Percentiles rank a stretch among this genome's conserved stretches.
These are phyloP conservation scores for Synaphobranchus kaupii DNA, from an alignment of 2,797 vertebrate genomes.

Conservation along the genomic window DNA sequence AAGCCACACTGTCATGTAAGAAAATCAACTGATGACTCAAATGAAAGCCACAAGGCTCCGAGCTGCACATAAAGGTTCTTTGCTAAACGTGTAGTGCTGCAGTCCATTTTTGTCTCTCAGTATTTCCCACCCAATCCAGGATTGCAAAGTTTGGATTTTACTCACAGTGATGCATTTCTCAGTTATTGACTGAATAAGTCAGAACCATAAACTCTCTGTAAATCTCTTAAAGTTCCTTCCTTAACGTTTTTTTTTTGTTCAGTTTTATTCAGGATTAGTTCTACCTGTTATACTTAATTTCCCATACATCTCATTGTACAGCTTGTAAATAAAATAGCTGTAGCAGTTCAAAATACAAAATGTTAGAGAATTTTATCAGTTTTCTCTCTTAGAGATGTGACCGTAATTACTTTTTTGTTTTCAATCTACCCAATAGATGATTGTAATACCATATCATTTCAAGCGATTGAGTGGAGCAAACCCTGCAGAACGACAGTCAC, in stretches of 20 bases:
- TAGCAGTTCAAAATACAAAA: background rate
- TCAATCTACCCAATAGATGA: background rate
- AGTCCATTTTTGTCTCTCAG: background rate
- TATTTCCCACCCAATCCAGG: background rate
- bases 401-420: background rate
- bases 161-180: background rate
- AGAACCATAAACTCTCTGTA: background rate
- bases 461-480: background rate
- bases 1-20: conserved; percentile 40
- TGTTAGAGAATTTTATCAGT: background rate
- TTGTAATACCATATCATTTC: background rate
- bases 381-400: background rate
- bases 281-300: background rate
- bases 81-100: background rate
- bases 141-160: background rate
- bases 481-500: background rate
- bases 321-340: background rate
- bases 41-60: background rate
- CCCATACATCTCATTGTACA: background rate
- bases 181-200: background rate
- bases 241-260: background rate
- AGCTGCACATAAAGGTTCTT: background rate
- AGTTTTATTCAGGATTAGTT: background rate
- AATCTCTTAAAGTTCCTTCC: background rate
- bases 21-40: background rate